Base-by-base conservation (phyloP, 2,797 vertebrate genomes). In the Hydrolagus colliei region DNA sequence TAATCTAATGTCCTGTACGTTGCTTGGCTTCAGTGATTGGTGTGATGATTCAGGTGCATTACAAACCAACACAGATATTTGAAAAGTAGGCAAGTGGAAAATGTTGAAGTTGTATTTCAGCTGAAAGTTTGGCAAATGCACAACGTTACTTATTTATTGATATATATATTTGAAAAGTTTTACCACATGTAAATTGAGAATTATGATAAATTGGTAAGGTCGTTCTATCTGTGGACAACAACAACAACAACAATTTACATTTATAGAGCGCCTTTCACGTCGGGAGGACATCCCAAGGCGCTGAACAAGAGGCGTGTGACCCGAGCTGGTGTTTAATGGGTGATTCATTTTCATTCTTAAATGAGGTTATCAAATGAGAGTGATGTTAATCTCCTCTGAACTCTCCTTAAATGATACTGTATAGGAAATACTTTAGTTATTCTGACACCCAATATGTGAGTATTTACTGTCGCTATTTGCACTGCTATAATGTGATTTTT, bases 341-440 rank as follows among this genome's bases (percentile, higher is more conserved):
- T 18, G 12, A 82, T 82, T 82, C 7, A 67, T 41, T 68, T 82
- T 9, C 16, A 8, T 65, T 63, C 32, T 27, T 10, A 68, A 82
- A 20, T 82, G 2, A 20, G 1, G 27, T 20, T 82, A 35, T 82
- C 35, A 82, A 67, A 32, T 18, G 63, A 41, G 32, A 67, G 27
- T 65, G 35, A 35, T 9, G 11, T 27, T 41, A 82, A 63, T 82
- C 63, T 32, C 65, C 41, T 41, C 41, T 68, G 65, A 63, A 82
- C 65, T 82, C 63, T 67, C 16, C 9, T 68, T 9, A 82, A 82
- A 82, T 20, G 79, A 82, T 82, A 35, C 14, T 63, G 62, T 32
- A 35, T 35, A 65, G 20, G 68, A 27, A 4, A 67, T 67, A 9
- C 35, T 18, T 68, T 52, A 79, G 62, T 22, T 82, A 68, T 68